A percentile compares a stretch with the other conserved stretches of the same genome.
Conservation (phyloP, 1,140 invertebrate species). For the Drosophila varians region DNA sequence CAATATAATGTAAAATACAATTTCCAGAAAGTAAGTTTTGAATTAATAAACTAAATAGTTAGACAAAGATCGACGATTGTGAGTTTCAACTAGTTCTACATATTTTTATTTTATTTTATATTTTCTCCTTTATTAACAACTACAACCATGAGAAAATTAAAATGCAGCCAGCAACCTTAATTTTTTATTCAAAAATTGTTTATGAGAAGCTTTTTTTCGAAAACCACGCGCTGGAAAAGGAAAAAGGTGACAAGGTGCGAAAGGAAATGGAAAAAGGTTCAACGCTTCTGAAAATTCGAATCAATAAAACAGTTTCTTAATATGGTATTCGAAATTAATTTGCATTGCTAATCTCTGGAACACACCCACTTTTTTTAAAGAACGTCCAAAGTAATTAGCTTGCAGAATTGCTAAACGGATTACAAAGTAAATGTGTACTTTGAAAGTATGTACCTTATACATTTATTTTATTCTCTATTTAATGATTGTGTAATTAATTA, state of each 20-base stretch:
- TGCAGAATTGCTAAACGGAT: not conserved
- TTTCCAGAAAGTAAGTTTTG: too few relatives aligned
- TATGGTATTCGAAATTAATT: constrained; percentile 13
- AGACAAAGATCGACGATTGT: too few relatives aligned
- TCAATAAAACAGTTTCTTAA: constrained; percentile 3
- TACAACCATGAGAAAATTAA: not conserved
- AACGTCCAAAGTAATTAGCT: not conserved
- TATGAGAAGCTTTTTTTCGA: not conserved
- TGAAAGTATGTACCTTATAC: not conserved
- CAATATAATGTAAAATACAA: too few relatives aligned
- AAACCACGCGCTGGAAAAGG: not conserved
- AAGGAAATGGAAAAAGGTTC: constrained; percentile 46
- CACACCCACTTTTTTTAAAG: constrained; percentile 41
- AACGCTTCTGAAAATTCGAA: constrained; percentile 31
- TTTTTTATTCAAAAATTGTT: not conserved
- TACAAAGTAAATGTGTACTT: not conserved
- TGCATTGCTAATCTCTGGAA: constrained; percentile 43
- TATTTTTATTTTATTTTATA: not conserved
- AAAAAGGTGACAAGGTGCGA: constrained; percentile 7
- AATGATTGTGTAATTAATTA: too few relatives aligned
- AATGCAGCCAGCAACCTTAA: constrained; percentile 1
- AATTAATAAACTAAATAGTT: too few relatives aligned
- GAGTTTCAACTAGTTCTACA: not conserved
- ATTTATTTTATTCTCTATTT: too few relatives aligned
- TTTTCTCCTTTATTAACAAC: not conserved